These are phyloP conservation scores for Achroia grisella DNA, from an alignment of 1,140 invertebrate species.

Conservation along the genomic window DNA sequence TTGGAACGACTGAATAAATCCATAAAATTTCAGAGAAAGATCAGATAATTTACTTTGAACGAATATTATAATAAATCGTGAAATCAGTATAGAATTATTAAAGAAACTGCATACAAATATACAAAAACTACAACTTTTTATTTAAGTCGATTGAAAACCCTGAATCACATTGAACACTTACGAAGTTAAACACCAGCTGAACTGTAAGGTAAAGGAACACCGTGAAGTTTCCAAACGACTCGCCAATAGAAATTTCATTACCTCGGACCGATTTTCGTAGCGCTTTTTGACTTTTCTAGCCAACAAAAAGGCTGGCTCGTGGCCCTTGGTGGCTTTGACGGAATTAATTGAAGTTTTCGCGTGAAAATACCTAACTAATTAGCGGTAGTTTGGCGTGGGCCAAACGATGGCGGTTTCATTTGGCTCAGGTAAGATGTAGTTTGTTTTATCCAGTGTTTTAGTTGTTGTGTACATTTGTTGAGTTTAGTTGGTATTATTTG, in stretches of 20 bases:
- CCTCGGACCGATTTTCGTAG: slow-evolving; percentile 25
- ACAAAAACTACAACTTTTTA: no score
- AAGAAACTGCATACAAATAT: no score
- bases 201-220: slow-evolving; percentile 7
- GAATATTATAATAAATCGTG: no score
- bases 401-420: slow-evolving; percentile 4
- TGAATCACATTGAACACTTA: neutral
- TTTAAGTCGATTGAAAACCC: no score
- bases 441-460: no score
- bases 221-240: slow-evolving; percentile 16
- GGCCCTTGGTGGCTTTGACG: slow-evolving; percentile 26
- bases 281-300: slow-evolving; percentile 29
- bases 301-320: slow-evolving; percentile 20
- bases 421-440: slow-evolving; percentile 6
- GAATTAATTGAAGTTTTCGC: slow-evolving; percentile 43
- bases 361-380: slow-evolving; percentile 46
- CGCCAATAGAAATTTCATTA: slow-evolving; percentile 28
- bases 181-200: neutral
- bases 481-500: neutral
- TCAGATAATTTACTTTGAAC: no score
- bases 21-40: no score
- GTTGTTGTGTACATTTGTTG: no score
- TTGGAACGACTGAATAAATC: no score
- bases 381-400: slow-evolving; percentile 21
- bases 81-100: no score